Evolutionary conservation across 64 coral and sea anemone species (phyloP), one percentile per base, ranked within the genome.

Genomic region (Trachythela sp.): DNA sequence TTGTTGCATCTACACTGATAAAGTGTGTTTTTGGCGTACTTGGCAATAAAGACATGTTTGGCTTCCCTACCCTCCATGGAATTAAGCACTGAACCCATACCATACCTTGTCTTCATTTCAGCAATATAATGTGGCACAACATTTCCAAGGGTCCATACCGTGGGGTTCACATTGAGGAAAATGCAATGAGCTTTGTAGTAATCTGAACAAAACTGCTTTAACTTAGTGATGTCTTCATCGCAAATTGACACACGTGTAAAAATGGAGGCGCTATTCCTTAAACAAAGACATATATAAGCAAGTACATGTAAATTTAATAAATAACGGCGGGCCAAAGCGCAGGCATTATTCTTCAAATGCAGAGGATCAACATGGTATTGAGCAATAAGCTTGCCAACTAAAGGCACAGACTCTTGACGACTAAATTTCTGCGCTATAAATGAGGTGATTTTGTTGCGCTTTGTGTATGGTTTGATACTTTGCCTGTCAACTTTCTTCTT

Each of bases 321-420:
- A 31, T n/a, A 68, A 68, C 18, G 59, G 30, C 15, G 59, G 59
- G 59, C 59, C 59, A 68, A 31, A n/a, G 59, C 59, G 15, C 71
- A 77, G 24, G 71, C 71, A 77, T 77, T 77, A 35, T 77, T 77
- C 17, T 77, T 77, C 26, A 34, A 35, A 77, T 77, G 71, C 36
- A 77, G 26, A 34, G 71, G 71, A 35, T 27, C 71, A 35, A 77
- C 31, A 34, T 77, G 71, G 29, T 4, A 4, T 38, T 26, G 11
- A 34, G 3, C 71, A 77, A 77, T 34, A 77, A 77, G 31, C 26
- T 77, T 27, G 13, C 71, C 71, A 77, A 77, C 31, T 34, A 77
- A 77, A 26, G 71, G 71, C 36, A 77, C 71, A 77, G 29, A 77
- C 71, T 77, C 71, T 26, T 77, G 71, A 15, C 71, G 71, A 77